phyloP scores from a whole-genome alignment of 2,113 vertebrate genomes.

The Gobius niger region DNA sequence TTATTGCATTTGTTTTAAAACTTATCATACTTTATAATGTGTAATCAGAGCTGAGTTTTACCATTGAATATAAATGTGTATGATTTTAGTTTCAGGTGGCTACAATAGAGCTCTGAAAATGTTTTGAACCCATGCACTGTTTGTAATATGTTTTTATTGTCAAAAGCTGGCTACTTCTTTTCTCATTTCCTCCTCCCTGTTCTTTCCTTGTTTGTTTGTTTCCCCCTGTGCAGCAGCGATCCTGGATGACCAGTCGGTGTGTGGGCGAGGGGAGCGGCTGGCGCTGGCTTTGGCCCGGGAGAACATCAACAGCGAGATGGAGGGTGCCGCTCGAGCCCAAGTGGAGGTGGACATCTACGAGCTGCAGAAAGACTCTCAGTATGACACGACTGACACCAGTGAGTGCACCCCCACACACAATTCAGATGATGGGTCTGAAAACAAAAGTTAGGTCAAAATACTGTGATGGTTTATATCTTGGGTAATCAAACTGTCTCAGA shows the following conservation, averaged over 20 bases:
- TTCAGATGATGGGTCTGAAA: neutral
- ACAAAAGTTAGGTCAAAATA: neutral
- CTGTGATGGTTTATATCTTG: too few species aligned
- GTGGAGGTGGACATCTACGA: constrained; percentile 94
- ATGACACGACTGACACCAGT: constrained; percentile 95
- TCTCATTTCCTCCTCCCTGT: constrained; percentile 1
- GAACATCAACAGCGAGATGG: constrained; percentile 90
- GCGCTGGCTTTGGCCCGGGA: constrained; percentile 89
- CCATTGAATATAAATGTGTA: too few species aligned
- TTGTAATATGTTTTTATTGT: too few species aligned
- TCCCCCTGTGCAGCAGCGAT: constrained; percentile 73
- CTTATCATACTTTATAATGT: too few species aligned
- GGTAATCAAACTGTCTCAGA: too few species aligned
- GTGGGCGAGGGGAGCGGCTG: constrained; percentile 88
- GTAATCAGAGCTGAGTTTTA: too few species aligned
- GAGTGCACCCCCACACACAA: constrained; percentile 59
- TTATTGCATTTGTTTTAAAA: too few species aligned
- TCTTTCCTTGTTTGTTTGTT: constrained; percentile 16
- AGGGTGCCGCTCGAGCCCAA: constrained; percentile 82
- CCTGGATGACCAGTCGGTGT: constrained; percentile 90
- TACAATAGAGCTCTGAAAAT: too few species aligned
- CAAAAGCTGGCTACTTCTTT: too few species aligned
- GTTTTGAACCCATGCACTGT: too few species aligned
- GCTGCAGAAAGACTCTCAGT: constrained; percentile 92
- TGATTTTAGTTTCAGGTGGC: too few species aligned